phyloP scores from a whole-genome alignment of 2,113 vertebrate species.

The Scopus umbretta region DNA sequence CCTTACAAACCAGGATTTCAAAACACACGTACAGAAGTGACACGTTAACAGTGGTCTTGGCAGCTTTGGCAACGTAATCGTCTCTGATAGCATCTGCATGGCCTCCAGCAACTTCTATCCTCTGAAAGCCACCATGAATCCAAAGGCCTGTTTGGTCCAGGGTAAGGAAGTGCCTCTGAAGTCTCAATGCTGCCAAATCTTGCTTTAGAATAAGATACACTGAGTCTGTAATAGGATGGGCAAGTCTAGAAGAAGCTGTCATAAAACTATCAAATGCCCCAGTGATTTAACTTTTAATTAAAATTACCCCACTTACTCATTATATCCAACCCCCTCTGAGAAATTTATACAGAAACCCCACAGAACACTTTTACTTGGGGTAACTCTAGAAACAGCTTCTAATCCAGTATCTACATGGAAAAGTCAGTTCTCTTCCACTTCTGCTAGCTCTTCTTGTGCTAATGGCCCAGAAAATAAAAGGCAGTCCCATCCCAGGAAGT shows the following conservation, averaged over 20 bases:
- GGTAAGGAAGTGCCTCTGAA: neutral
- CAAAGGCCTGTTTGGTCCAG: slow-evolving; percentile 66
- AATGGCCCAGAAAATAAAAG: slow-evolving; percentile 48
- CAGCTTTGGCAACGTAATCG: slow-evolving; percentile 2
- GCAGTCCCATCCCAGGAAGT: slow-evolving; percentile 38
- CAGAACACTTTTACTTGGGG: neutral
- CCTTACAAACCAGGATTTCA: neutral
- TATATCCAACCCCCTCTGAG: slow-evolving; percentile 41
- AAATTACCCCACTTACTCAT: neutral
- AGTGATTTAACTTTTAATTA: slow-evolving; percentile 42
- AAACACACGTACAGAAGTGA: neutral
- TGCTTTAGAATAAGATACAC: neutral
- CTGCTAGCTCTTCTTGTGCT: slow-evolving; percentile 15
- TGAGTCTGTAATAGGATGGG: neutral
- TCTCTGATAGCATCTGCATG: neutral
- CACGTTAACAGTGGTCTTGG: neutral
- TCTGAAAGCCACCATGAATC: neutral
- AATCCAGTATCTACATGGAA: slow-evolving; percentile 30
- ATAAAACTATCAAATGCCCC: slow-evolving; percentile 47
- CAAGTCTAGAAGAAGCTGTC: slow-evolving; percentile 48
- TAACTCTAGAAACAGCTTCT: slow-evolving; percentile 61
- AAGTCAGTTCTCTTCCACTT: neutral
- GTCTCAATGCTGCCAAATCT: slow-evolving; percentile 15
- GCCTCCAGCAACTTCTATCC: neutral
- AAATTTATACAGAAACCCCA: slow-evolving; percentile 4